Base-by-base conservation (phyloP, 1,140 invertebrate genomes). In the Drosophila nannoptera region DNA sequence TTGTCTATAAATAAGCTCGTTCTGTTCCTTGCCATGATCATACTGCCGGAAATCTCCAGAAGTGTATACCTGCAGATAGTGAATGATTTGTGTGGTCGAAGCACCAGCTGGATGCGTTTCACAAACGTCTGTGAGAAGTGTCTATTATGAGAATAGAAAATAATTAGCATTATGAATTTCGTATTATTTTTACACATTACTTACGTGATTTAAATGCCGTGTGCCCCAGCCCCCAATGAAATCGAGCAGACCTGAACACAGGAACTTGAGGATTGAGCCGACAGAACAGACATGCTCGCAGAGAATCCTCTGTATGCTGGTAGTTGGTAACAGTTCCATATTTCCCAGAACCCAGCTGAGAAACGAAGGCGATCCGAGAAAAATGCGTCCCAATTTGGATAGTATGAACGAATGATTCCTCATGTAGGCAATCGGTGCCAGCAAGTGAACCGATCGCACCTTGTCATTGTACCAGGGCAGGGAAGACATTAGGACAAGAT, bases 341-440 rank as follows among this genome's bases (percentile, higher is more conserved):
- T 76, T 75, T 16, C 80, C 72, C n/a, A 88, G 35, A 5, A 88
- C 65, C 73, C 75, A 87, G 38, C 73, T 88, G 4, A 88, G 43
- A 38, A 88, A 81, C 9, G 87, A 88, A 2, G 83, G 87, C 9
- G 87, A 78, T 14, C 87, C 87, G 12, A 88, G 43, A 31, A 88
- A 75, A 4, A 86, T 56, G 14, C 77, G 59, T 5, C 80, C 83
- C 52, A 89, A 42, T 45, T 91, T 86, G 0, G 93, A 83, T 1
- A 92, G 56, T 2, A 92, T 88, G 90, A 91, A 92, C 6, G 87
- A 91, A 29, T 90, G 89, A 42, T 92, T 88, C 0, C 80, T 74
- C 89, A 92, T 89, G 62, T 89, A 93, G 2, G 91, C 91, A 4
- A 94, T 91, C 2, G 93, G 93, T 0, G 92, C 93, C 46, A 95